Base-by-base conservation (phyloP, 2,888 invertebrate genomes). In the Alentia gelatinosa region DNA sequence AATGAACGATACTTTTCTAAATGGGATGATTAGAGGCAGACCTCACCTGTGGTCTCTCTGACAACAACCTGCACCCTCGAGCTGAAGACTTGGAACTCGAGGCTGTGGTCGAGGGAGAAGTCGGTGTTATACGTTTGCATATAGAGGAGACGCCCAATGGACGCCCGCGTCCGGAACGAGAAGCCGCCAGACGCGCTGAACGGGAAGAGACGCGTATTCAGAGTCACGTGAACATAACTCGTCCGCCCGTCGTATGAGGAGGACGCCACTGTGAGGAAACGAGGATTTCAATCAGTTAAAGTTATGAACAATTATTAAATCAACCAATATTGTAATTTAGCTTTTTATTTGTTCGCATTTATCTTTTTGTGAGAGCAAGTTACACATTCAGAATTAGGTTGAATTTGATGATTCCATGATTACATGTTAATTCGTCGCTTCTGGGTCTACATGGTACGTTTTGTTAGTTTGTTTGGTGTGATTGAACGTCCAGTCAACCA, bases 181-280 rank as follows among this genome's bases (percentile, higher is more conserved):
- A 95, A 92, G 0, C 91, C 90, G 1, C 94, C 94, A 39, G 88
- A 47, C 33, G 94, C 94, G 4, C 95, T 94, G 92, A 95, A 95
- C 1, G 95, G 92, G 35, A 95, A 89, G 4, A 90, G 35, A 19
- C 92, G 92, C 0, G 94, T 93, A 92, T 95, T 93, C 35, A 95
- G 7, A 1, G 91, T 74, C 5, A 94, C 50, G 5, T 91, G 68
- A 7, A 93, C 91, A 88, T 93, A 93, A 90, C 95, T 95, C 35
- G 91, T 91, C 12, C 37, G 79, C 0, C 95, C 95, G 91, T 94
- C 93, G 89, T 94, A 95, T 5, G 94, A 94, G 1, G 93, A 91
- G 35, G 95, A 88, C 0, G 92, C 91, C 5, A 91, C 95, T 95
- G 93, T n/a, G n/a, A n/a, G n/a, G n/a, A n/a, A n/a, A n/a, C n/a